Conservation (phyloP, 2,888 invertebrate species). For the Villa cingulata region DNA sequence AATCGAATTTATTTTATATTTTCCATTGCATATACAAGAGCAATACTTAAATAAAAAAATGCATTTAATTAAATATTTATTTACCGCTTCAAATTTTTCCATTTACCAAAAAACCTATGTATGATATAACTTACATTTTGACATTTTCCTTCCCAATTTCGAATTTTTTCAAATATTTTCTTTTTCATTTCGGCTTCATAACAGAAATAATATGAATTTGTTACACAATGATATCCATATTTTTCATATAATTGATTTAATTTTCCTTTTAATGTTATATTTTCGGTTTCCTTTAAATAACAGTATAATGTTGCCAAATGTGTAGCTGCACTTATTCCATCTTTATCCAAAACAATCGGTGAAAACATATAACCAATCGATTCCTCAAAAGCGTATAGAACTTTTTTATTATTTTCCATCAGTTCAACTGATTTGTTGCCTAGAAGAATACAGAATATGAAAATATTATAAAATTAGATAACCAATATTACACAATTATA, state of each 20-base stretch:
- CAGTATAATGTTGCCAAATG: slow-evolving; percentile 62
- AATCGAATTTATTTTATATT: slow-evolving; percentile 51
- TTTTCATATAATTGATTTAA: slow-evolving; percentile 62
- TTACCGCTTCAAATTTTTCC: not conserved
- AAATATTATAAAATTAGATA: not conserved
- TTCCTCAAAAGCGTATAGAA: slow-evolving; percentile 94
- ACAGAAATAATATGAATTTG: slow-evolving; percentile 84
- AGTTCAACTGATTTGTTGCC: slow-evolving; percentile 66
- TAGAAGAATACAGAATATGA: slow-evolving; percentile 22
- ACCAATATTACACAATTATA: not conserved
- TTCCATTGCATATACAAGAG: slow-evolving; percentile 44
- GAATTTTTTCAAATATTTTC: slow-evolving; percentile 65
- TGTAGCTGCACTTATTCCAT: slow-evolving; percentile 85
- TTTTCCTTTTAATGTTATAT: slow-evolving; percentile 45
- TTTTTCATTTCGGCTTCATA: slow-evolving; percentile 55
- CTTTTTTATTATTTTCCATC: slow-evolving; percentile 52
- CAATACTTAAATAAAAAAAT: slow-evolving; percentile 51
- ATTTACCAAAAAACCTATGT: no score
- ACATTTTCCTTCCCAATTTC: slow-evolving; percentile 53
- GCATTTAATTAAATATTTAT: no score
- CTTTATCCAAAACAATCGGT: slow-evolving; percentile 82
- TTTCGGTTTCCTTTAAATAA: slow-evolving; percentile 47
- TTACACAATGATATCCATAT: slow-evolving; percentile 81
- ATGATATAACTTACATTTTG: slow-evolving; percentile 39
- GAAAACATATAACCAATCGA: slow-evolving; percentile 97